Conservation (phyloP, 2,797 vertebrate genomes). For the Enoplosus armatus region DNA sequence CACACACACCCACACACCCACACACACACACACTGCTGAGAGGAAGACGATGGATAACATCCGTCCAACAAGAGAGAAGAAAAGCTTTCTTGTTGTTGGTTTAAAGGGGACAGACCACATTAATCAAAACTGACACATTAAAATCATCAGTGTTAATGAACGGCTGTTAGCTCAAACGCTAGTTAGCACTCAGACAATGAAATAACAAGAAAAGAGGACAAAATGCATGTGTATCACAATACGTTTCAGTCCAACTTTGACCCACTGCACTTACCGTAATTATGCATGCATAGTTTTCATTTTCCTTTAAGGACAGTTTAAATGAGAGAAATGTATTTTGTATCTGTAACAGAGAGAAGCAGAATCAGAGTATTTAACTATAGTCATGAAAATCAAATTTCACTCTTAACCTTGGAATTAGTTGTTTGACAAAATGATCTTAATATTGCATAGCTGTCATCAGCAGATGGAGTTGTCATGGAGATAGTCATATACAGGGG, state of each 20-base stretch:
- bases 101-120: neutral
- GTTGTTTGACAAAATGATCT: neutral
- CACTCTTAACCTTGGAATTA: neutral
- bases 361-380: neutral
- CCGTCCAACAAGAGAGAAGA: neutral
- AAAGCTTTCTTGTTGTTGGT: conserved; percentile 15
- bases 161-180: neutral
- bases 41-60: conserved; percentile 1
- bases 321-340: no score
- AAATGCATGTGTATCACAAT: neutral
- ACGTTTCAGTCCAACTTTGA: neutral
- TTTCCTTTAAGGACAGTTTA: no score
- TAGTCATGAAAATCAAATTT: neutral
- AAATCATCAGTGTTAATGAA: neutral
- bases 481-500: neutral
- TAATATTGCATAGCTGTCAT: neutral
- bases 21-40: conserved; percentile 1
- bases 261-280: no score
- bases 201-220: neutral
- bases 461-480: neutral
- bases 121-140: neutral
- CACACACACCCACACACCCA: conserved; percentile 5
- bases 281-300: no score
- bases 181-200: neutral
- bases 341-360: no score